Percentiles rank a stretch among this genome's conserved stretches.
Conservation (phyloP, 2,888 invertebrate species). For the Cerceris rybyensis region DNA sequence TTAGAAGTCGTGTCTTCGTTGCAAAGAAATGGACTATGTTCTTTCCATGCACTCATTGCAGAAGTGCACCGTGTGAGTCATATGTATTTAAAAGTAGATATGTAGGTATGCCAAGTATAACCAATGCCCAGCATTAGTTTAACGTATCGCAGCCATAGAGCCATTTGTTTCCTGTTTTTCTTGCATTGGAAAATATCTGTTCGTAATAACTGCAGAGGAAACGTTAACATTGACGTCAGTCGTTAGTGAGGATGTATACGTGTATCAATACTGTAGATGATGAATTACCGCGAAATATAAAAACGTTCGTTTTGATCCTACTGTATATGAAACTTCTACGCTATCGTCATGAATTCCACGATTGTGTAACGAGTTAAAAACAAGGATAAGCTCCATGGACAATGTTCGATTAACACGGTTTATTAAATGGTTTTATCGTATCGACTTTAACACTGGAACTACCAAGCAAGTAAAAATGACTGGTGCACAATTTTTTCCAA, state of each 20-base stretch:
- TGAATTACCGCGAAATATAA: no score
- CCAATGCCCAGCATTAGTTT: slow-evolving; percentile 35
- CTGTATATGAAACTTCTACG: no score
- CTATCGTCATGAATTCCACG: no score
- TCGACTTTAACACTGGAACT: no score
- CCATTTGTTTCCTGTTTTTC: slow-evolving; percentile 37
- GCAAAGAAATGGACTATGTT: not conserved
- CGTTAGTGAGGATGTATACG: not conserved
- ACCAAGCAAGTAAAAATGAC: no score
- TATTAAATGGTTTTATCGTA: no score
- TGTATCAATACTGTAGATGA: not conserved
- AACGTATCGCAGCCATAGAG: slow-evolving; percentile 25
- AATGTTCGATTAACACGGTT: no score
- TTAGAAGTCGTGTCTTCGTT: no score
- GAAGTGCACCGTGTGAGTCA: slow-evolving; percentile 46
- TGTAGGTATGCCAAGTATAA: slow-evolving; percentile 49
- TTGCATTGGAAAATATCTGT: slow-evolving; percentile 36
- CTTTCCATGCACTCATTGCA: slow-evolving; percentile 1
- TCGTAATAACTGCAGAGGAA: slow-evolving; percentile 7
- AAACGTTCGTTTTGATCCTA: no score
- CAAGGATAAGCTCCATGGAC: no score
- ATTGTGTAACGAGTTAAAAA: no score
- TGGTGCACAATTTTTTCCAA: no score
- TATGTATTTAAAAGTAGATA: slow-evolving; percentile 40
- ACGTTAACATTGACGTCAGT: slow-evolving; percentile 20